These are phyloP conservation scores for Caenorhabditis macrosperma DNA, from an alignment of 2,888 invertebrate species.

Conservation along the genomic window DNA sequence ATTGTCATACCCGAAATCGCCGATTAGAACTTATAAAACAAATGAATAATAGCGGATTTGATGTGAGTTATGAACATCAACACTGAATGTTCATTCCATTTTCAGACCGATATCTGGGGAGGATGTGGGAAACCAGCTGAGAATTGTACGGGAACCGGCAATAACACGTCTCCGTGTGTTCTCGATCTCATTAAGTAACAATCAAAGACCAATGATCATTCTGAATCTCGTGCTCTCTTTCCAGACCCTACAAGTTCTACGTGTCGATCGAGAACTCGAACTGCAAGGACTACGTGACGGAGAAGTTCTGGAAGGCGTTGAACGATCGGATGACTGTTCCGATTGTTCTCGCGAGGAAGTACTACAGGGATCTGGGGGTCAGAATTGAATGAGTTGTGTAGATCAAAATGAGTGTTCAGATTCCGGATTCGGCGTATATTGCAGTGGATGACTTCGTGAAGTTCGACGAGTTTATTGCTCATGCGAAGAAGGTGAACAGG, in stretches of 20 bases:
- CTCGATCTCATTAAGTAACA: constrained; percentile 58
- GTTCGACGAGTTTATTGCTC: constrained; percentile 43
- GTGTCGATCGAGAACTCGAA: constrained; percentile 68
- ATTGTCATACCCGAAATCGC: constrained; percentile 55
- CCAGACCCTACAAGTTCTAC: constrained; percentile 64
- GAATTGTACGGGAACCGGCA: constrained; percentile 33
- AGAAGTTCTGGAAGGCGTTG: constrained; percentile 66
- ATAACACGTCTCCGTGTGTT: constrained; percentile 54
- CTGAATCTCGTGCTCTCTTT: constrained; percentile 19
- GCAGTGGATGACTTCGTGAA: constrained; percentile 61
- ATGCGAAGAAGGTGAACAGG: constrained; percentile 46
- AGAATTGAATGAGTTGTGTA: not conserved
- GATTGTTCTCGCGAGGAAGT: constrained; percentile 54
- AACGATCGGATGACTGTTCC: constrained; percentile 57
- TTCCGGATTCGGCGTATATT: constrained; percentile 60
- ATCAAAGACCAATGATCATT: too few relatives aligned
- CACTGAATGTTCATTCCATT: too few relatives aligned
- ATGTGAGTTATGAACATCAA: too few relatives aligned
- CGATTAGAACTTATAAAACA: constrained; percentile 52
- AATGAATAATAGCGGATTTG: constrained; percentile 38
- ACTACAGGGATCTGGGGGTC: constrained; percentile 59
- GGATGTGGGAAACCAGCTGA: constrained; percentile 49
- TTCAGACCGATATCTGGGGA: constrained; percentile 48
- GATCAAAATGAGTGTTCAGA: constrained; percentile 32
- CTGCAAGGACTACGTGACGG: constrained; percentile 70